Conservation (phyloP, 2,113 vertebrate species). For the Tachysurus fulvidraco region DNA sequence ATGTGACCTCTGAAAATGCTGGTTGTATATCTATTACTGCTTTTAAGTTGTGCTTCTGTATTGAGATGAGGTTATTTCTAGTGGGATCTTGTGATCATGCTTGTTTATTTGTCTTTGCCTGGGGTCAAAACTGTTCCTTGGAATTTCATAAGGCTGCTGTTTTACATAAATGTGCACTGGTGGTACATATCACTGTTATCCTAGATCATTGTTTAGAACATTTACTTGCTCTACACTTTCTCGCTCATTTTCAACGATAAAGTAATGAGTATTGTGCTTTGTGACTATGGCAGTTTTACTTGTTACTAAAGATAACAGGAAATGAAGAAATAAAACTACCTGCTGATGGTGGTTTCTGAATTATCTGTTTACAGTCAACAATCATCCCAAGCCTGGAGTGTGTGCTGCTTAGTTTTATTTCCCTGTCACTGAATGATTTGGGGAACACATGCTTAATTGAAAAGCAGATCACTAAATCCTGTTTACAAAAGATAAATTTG, state of each 20-base stretch:
- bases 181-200: not conserved
- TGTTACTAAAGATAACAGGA: not conserved
- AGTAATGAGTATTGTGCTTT: not conserved
- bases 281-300: not conserved
- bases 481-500: not conserved
- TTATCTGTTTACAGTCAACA: not conserved
- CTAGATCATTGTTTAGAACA: too few relatives aligned
- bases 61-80: constrained; percentile 12
- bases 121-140: not conserved
- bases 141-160: not conserved
- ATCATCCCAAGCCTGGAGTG: not conserved
- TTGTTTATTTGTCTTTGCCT: constrained; percentile 27
- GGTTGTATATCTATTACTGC: not conserved
- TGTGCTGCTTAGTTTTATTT: not conserved
- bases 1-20: not conserved
- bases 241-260: not conserved
- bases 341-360: not conserved
- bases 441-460: not conserved
- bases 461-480: not conserved
- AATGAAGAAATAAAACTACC: not conserved
- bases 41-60: not conserved
- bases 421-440: not conserved
- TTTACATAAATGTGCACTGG: not conserved
- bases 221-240: not conserved
- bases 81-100: constrained; percentile 17